phyloP scores from a whole-genome alignment of 1,140 invertebrate species.

The Plectrocnemia conspersa region DNA sequence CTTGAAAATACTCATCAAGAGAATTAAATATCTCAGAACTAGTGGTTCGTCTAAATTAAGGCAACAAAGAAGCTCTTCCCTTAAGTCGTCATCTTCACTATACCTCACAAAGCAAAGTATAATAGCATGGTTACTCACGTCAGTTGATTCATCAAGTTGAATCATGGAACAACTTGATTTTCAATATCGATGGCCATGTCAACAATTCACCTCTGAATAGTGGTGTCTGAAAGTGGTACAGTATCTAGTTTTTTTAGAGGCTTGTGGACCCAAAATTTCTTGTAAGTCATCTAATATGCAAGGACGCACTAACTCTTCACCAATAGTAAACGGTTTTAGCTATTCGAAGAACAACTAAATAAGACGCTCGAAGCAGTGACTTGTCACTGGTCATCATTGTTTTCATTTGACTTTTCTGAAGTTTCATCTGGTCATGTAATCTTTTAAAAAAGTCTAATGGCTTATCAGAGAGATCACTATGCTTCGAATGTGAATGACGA shows the following conservation, averaged over 20 bases:
- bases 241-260: not conserved
- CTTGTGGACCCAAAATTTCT: not conserved
- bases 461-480: constrained; percentile 1
- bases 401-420: constrained; percentile 2
- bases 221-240: not conserved
- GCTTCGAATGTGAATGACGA: constrained; percentile 5
- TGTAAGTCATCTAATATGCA: not conserved
- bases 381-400: constrained; percentile 6
- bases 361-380: not conserved
- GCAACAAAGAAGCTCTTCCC: constrained; percentile 12
- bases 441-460: constrained; percentile 7
- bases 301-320: constrained; percentile 1
- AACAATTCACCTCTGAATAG: not conserved
- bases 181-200: not conserved
- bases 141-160: constrained; percentile 15
- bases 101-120: constrained; percentile 15
- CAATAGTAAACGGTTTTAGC: constrained; percentile 2
- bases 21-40: constrained; percentile 10
- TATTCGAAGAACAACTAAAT: constrained; percentile 7
- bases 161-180: constrained; percentile 3
- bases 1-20: constrained; percentile 16
- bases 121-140: constrained; percentile 4
- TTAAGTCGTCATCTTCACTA: constrained; percentile 12
- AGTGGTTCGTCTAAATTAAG: constrained; percentile 7
- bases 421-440: constrained; percentile 5